Base-by-base conservation (phyloP, 2,113 vertebrate species). In the Istiophorus platypterus region DNA sequence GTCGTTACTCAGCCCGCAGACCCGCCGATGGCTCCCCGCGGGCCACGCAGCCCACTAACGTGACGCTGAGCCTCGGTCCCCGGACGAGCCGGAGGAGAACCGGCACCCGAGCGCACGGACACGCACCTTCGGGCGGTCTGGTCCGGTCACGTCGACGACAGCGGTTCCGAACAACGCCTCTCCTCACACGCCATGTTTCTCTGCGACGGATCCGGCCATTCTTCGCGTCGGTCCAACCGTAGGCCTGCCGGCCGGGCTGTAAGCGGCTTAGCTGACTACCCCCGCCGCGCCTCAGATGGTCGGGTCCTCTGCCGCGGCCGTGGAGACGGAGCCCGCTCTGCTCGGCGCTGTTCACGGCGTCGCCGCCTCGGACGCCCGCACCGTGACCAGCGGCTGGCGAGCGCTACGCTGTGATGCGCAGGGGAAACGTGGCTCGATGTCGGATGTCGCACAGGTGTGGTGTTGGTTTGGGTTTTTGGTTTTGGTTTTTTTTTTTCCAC, bases 221-320 rank as follows among this genome's bases (percentile, higher is more conserved):
- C 74, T 83, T 76, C 37, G 37, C 75, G 80, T 54, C 69, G 24
- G 59, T 64, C 74, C 41, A 51, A 74, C 75, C 58, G 83, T 45
- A 58, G 88, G 85, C 87, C 86, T 76, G 68, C 78, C 62, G 76
- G 59, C 84, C 78, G 63, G 67, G 72, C 66, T 67, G 57, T 87
- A 92, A 91, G 85, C 87, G 47, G 92, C 89, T 94, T 93, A 94
- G 72, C 78, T 4, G 73, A 72, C 89, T 72, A 49, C 83, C 86
- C 85, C 81, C 80, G 34, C 85, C 49, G 64, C 47, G 59, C 81
- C 4, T 78, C 84, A 82, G 85, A 92, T 93, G 89, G 90, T 91
- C 74, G 17, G 81, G 54, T 92, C 89, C 92, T 87, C 79, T 26
- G 65, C 68, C 68, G 71, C 78, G 72, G 76, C 70, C 76, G n/a